Percentiles rank a stretch among this genome's conserved stretches.
Conservation (phyloP, 2,113 vertebrate species). For the Hippocampus guttulatus region DNA sequence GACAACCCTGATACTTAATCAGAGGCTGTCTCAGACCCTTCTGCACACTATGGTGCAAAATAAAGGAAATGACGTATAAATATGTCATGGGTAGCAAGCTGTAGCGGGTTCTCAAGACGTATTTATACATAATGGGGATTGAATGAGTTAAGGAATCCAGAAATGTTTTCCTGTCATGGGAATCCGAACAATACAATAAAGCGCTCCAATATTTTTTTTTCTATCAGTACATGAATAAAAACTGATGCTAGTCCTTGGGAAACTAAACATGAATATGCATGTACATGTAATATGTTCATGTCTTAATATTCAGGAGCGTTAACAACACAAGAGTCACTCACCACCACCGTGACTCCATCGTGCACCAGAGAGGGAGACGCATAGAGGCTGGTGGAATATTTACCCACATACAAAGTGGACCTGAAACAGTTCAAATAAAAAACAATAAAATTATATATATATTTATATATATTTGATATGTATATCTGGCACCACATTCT, state of each 20-base stretch:
- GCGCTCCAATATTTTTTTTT: constrained; percentile 5
- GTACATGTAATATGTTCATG: background rate
- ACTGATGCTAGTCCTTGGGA: background rate
- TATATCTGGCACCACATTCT: background rate
- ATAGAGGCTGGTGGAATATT: constrained; percentile 92
- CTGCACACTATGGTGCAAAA: no score
- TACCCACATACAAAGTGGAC: constrained; percentile 92
- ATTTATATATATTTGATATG: background rate
- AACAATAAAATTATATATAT: no score
- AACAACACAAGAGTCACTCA: constrained; percentile 64
- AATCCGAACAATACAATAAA: no score
- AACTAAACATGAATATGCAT: background rate
- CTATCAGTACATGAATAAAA: background rate
- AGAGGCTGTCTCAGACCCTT: no score
- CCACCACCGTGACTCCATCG: constrained; percentile 93
- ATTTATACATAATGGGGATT: no score
- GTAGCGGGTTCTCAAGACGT: no score
- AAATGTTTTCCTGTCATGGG: background rate
- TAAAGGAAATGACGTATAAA: no score
- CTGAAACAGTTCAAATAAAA: constrained; percentile 55
- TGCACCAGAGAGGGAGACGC: constrained; percentile 94
- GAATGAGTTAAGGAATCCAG: background rate
- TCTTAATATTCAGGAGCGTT: background rate
- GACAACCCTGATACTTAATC: no score
- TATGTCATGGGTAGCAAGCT: no score